Evolutionary conservation across 2,797 vertebrate species (phyloP).

Genomic region (Diglossa cyanea): DNA sequence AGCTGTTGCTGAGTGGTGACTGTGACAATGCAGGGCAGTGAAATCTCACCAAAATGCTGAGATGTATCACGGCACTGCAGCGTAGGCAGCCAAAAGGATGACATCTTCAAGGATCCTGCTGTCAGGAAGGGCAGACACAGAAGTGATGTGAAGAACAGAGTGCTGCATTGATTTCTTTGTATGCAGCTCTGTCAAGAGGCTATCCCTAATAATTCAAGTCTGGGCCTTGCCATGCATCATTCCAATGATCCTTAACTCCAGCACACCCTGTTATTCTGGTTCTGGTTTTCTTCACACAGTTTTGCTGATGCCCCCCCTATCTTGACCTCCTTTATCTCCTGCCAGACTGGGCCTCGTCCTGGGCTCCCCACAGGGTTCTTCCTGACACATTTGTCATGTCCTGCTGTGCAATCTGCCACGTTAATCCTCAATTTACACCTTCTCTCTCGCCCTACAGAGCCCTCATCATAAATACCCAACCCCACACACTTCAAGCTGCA

Average conservation of each 20-base stretch:
- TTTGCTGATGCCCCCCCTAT: not conserved
- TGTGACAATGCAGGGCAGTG: not conserved
- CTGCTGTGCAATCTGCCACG: not conserved
- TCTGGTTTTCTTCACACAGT: not conserved
- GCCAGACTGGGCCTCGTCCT: not conserved
- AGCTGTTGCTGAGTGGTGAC: not conserved
- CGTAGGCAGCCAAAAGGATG: not conserved
- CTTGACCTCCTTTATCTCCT: not conserved
- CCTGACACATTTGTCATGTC: not conserved
- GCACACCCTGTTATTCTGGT: not conserved
- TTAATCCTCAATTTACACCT: not conserved
- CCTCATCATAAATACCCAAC: not conserved
- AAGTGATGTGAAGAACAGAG: not conserved
- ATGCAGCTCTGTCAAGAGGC: not conserved
- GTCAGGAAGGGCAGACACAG: not conserved
- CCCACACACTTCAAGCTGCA: rapidly evolving
- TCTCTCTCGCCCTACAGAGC: not conserved
- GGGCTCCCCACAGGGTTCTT: not conserved
- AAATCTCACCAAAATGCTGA: not conserved
- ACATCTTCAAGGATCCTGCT: slow-evolving; percentile 6
- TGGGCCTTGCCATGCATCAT: rapidly evolving
- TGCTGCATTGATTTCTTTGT: not conserved
- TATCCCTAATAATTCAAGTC: not conserved
- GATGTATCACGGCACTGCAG: not conserved
- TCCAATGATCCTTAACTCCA: not conserved